phyloP scores from a whole-genome alignment of 2,888 invertebrate species.

The Temnothorax unifasciatus region DNA sequence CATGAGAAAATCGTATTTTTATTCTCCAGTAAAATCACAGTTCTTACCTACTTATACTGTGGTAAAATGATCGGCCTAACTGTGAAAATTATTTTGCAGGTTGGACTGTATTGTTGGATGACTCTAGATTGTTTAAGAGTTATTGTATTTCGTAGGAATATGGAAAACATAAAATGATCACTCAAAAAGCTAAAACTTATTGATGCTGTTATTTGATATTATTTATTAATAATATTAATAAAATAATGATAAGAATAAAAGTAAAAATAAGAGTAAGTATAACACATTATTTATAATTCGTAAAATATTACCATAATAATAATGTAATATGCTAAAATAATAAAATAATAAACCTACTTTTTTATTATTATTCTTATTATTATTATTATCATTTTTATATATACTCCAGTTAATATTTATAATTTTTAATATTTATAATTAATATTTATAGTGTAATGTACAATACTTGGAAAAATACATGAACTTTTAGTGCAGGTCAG shows the following conservation, averaged over 20 bases:
- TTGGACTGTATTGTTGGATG: neutral
- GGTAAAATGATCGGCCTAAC: neutral
- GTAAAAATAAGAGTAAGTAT: constrained; percentile 56
- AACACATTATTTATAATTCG: constrained; percentile 75
- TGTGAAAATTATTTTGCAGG: constrained; percentile 1
- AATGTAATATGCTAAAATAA: constrained; percentile 49
- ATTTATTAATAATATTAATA: constrained; percentile 78
- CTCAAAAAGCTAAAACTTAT: constrained; percentile 37
- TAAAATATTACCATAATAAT: constrained; percentile 78
- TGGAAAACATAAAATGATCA: constrained; percentile 30
- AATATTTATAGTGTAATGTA: constrained; percentile 82
- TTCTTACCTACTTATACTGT: too few relatives aligned
- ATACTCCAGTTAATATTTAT: constrained; percentile 69
- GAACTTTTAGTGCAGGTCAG: constrained; percentile 80
- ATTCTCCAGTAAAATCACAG: neutral
- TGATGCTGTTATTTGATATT: constrained; percentile 79
- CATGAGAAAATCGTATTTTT: constrained; percentile 9
- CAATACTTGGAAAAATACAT: constrained; percentile 84
- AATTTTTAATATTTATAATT: constrained; percentile 75
- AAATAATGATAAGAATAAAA: constrained; percentile 40
- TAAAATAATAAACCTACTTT: constrained; percentile 44
- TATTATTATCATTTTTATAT: constrained; percentile 63
- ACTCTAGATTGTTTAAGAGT: neutral
- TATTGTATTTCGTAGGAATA: constrained; percentile 27
- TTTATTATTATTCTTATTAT: constrained; percentile 65